Evolutionary conservation across 2,113 vertebrate species (phyloP).

Genomic region (Microcebus murinus): DNA sequence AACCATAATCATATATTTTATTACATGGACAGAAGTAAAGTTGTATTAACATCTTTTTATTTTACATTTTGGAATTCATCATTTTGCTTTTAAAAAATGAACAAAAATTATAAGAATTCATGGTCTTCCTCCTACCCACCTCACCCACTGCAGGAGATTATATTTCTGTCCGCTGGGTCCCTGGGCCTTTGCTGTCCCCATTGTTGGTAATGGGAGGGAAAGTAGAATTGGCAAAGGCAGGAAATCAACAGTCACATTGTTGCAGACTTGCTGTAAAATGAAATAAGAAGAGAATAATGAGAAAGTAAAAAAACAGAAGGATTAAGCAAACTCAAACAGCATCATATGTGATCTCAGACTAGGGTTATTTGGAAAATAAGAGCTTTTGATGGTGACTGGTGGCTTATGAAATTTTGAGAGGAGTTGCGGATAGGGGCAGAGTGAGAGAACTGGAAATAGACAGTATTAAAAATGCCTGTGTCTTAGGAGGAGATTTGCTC

Average conservation of each 20-base stretch:
- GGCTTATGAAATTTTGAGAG: neutral
- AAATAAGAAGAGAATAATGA: neutral
- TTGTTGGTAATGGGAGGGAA: neutral
- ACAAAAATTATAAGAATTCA: neutral
- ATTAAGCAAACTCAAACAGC: neutral
- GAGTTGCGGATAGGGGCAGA: neutral
- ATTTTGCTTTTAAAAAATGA: neutral
- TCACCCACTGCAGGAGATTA: neutral
- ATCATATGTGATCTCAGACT: neutral
- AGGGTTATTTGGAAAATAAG: neutral
- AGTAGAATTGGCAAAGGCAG: neutral
- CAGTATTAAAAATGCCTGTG: neutral
- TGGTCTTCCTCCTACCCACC: neutral
- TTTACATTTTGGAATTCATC: neutral
- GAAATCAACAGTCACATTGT: neutral
- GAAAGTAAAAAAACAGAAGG: neutral
- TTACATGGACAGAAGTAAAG: neutral
- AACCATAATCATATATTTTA: neutral
- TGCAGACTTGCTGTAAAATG: neutral
- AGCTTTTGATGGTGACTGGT: neutral
- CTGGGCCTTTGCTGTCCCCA: neutral
- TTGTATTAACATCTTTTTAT: neutral
- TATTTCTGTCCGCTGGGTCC: neutral
- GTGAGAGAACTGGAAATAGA: neutral
- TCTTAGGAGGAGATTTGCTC: neutral